These are phyloP conservation scores for Drosophila eugracilis DNA, from an alignment of 1,140 invertebrate species.

Conservation along the genomic window DNA sequence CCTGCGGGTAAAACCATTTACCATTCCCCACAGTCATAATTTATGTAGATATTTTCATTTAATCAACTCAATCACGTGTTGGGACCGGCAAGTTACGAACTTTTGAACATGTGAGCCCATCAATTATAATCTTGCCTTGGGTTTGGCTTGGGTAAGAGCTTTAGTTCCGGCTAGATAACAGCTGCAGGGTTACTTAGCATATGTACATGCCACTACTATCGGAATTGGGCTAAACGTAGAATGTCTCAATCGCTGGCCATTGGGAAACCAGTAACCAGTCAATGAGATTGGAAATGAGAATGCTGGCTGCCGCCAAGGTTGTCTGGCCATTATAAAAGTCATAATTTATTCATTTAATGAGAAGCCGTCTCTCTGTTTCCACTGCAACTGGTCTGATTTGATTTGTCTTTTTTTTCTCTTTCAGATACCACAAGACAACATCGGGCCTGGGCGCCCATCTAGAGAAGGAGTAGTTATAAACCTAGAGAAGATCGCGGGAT, in stretches of 20 bases:
- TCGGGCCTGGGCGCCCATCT: constrained; percentile 61
- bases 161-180: constrained; percentile 38
- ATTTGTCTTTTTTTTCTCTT: constrained; percentile 29
- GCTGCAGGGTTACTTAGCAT: constrained; percentile 31
- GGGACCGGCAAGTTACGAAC: neutral
- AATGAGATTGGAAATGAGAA: constrained; percentile 14
- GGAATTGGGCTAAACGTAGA: constrained; percentile 29
- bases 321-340: constrained; percentile 37
- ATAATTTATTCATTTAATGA: constrained; percentile 48
- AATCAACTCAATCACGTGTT: constrained; percentile 25
- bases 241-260: neutral
- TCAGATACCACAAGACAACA: constrained; percentile 43
- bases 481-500: constrained; percentile 8
- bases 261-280: constrained; percentile 25
- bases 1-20: neutral
- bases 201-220: constrained; percentile 2
- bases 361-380: constrained; percentile 7
- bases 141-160: neutral
- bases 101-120: constrained; percentile 29
- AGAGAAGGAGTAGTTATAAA: constrained; percentile 10
- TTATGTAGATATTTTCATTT: constrained; percentile 13
- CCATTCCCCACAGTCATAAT: neutral
- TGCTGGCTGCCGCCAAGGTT: constrained; percentile 36
- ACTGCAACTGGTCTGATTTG: constrained; percentile 33
- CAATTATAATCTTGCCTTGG: constrained; percentile 39